A percentile compares a stretch with the other conserved stretches of the same genome.
Conservation (phyloP, 2,797 vertebrate species). For the Ctenopoma kingsleyae region DNA sequence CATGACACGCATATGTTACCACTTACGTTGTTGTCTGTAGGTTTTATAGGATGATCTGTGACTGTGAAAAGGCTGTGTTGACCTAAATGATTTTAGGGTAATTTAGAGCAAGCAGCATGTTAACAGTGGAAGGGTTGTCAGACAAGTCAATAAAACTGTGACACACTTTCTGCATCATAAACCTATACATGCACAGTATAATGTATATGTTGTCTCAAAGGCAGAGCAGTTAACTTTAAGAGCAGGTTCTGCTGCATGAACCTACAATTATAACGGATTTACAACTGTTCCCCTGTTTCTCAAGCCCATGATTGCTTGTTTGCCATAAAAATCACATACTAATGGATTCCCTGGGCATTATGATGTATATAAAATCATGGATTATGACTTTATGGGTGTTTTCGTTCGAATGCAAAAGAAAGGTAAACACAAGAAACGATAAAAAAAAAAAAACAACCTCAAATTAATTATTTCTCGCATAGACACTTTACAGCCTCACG, state of each 20-base stretch:
- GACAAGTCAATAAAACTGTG: slow-evolving; percentile 61
- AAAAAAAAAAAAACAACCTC: slow-evolving; percentile 18
- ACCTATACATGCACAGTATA: slow-evolving; percentile 12
- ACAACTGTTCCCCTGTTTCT: slow-evolving; percentile 16
- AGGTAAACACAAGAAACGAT: slow-evolving; percentile 8
- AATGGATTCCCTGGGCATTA: not conserved
- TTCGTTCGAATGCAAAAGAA: not conserved
- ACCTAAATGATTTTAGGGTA: slow-evolving; percentile 46
- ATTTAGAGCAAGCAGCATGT: slow-evolving; percentile 54
- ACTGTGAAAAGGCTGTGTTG: slow-evolving; percentile 31
- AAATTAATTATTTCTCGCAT: slow-evolving; percentile 29
- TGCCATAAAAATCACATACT: slow-evolving; percentile 21
- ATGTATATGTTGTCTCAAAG: slow-evolving; percentile 2
- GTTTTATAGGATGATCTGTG: slow-evolving; percentile 39
- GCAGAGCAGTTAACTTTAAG: slow-evolving; percentile 14
- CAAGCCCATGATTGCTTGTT: slow-evolving; percentile 22
- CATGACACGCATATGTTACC: slow-evolving; percentile 42
- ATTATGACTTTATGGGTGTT: not conserved
- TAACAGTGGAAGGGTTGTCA: slow-evolving; percentile 30
- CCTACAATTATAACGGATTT: slow-evolving; percentile 45
- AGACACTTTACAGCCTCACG: slow-evolving; percentile 47
- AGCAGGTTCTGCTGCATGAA: slow-evolving; percentile 25
- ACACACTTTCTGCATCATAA: not conserved
- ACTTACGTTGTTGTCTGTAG: slow-evolving; percentile 52
- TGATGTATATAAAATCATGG: not conserved